These are phyloP conservation scores for Andricus quercusramuli DNA, from an alignment of 2,888 invertebrate species.

Conservation along the genomic window DNA sequence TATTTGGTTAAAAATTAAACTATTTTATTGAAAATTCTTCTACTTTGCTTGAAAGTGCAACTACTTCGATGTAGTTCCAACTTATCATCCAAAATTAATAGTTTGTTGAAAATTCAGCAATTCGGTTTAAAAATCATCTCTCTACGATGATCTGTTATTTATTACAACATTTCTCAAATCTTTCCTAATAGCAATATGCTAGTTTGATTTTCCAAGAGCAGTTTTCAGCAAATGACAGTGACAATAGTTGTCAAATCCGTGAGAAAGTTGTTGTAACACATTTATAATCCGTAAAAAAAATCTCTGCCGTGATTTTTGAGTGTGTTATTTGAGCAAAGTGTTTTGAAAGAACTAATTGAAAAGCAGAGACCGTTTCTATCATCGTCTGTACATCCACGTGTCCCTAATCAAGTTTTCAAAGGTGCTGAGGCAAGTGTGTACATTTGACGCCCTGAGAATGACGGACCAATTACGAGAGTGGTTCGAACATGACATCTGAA, in stretches of 20 bases:
- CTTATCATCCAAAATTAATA: no score
- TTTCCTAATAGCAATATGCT: no score
- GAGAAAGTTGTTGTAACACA: not conserved
- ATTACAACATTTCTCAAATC: no score
- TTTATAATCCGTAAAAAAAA: constrained; percentile 1
- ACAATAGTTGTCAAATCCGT: not conserved
- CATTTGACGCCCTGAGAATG: constrained; percentile 66
- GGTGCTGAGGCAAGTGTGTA: constrained; percentile 43
- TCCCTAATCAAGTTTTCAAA: constrained; percentile 62
- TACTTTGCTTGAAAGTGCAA: no score
- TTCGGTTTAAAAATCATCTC: no score
- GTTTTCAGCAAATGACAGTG: not conserved
- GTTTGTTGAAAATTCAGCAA: no score
- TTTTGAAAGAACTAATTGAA: constrained; percentile 41
- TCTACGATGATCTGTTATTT: no score
- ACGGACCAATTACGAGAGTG: constrained; percentile 65
- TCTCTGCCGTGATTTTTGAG: not conserved
- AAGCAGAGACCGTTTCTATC: constrained; percentile 14
- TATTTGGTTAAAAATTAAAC: no score
- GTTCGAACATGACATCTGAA: constrained; percentile 58
- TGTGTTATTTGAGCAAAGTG: constrained; percentile 13
- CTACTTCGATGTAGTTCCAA: no score
- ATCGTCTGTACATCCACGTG: constrained; percentile 57
- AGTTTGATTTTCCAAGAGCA: not conserved
- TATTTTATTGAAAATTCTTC: no score